Evolutionary conservation across 92 coral and sea anemone genomes (phyloP), one percentile per base, ranked within the genome.

Genomic region (Zoanthus gigantus): DNA sequence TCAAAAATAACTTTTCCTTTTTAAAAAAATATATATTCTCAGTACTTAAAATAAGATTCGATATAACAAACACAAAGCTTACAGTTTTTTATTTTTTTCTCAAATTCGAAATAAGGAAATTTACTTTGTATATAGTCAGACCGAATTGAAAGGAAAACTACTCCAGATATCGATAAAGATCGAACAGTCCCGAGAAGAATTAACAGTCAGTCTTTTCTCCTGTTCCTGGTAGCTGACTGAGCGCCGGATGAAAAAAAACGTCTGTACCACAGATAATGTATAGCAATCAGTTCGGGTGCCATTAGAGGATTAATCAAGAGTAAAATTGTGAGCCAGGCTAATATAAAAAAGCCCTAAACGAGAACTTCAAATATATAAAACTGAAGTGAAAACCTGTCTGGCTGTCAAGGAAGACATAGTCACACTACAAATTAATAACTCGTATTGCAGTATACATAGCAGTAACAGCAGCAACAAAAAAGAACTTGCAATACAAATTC

Each of bases 151-250:
- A 34, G 42, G 42, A 34, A 34, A 29, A 96, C 94, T 50, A 96
- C 98, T 2, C 88, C 92, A 6, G 89, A 90, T 50, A 96, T 96
- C 9, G 98, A 72, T 72, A 14, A 95, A 91, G 78, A 92, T 96
- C 65, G 96, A 91, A 44, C 90, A 95, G 68, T 96, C 91, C 61
- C 77, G 95, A 29, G 77, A 67, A 6, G 84, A 89, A 85, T 93
- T 92, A 66, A 95, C 97, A 1, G 96, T 95, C 11, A 93, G 93
- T 72, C 94, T 94, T 34, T 34, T 34, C 42, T 34, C 1, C 3
- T 34, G 42, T 71, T 94, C 95, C 29, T 96, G 98, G 97, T 96
- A 96, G 87, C 91, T 96, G 28, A 93, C 94, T 45, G 97, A 96
- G 18, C 88, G 96, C 9, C 74, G 92, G 76, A 72, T 94, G 5